These are phyloP conservation scores for Macrotus californicus DNA, from an alignment of 2,113 vertebrate genomes.

Conservation along the genomic window DNA sequence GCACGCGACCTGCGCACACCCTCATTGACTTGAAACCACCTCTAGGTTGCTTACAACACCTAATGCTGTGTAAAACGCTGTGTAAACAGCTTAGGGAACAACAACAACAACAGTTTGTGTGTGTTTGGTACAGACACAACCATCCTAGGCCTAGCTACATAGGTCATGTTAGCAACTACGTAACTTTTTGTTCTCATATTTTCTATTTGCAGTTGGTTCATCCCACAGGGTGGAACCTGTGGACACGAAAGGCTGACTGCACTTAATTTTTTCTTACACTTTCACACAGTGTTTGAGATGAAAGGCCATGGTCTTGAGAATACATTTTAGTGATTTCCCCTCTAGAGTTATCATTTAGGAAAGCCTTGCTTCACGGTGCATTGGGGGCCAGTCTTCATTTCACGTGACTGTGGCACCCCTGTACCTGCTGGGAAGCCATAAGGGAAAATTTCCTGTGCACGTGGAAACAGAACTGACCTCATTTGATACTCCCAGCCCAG, in stretches of 20 bases:
- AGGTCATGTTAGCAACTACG: no score
- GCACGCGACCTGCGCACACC: not conserved
- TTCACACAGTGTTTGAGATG: not conserved
- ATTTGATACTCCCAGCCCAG: not conserved
- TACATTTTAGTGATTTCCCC: not conserved
- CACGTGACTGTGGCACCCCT: not conserved
- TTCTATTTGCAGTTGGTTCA: not conserved
- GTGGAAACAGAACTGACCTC: not conserved
- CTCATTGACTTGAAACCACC: not conserved
- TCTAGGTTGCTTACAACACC: not conserved
- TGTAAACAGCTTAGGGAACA: not conserved
- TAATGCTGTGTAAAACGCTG: not conserved
- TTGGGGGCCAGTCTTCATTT: not conserved
- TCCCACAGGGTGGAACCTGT: rapidly evolving
- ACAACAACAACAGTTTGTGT: not conserved
- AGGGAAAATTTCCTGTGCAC: not conserved
- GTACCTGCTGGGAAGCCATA: not conserved
- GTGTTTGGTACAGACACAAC: not conserved
- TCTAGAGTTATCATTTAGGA: not conserved
- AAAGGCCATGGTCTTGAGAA: not conserved
- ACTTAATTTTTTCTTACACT: not conserved
- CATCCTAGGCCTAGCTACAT: not conserved
- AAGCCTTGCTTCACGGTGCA: not conserved
- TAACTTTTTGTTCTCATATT: not conserved
- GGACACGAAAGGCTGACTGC: not conserved